A percentile compares a stretch with the other conserved stretches of the same genome.
phyloP scores from a whole-genome alignment of 2,888 invertebrate species.

The Morinoia aosen region DNA sequence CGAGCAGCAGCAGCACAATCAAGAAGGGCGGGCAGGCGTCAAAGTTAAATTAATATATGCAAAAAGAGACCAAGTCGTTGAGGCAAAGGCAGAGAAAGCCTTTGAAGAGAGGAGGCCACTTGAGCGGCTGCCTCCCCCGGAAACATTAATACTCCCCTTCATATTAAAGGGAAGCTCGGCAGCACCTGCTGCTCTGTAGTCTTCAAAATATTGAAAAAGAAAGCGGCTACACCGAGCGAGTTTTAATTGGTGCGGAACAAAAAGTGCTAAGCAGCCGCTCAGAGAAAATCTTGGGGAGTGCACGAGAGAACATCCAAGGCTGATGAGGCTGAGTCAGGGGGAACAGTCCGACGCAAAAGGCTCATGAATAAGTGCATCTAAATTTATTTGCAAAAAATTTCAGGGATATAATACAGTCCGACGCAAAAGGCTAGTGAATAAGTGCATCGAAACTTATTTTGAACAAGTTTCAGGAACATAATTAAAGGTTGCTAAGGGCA shows the following conservation, averaged over 20 bases:
- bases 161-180: slow-evolving; percentile 28
- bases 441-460: no score
- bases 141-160: slow-evolving; percentile 31
- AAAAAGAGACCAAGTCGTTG: slow-evolving; percentile 34
- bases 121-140: neutral
- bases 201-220: neutral
- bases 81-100: slow-evolving; percentile 30
- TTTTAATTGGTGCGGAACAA: neutral
- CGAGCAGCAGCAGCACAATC: neutral
- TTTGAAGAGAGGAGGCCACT: slow-evolving; percentile 9
- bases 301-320: no score
- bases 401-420: no score
- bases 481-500: no score
- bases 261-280: neutral
- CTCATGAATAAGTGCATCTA: no score
- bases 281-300: neutral
- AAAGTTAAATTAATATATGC: slow-evolving; percentile 43
- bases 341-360: no score
- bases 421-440: no score
- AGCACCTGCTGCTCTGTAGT: slow-evolving; percentile 15
- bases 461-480: no score
- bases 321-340: no score
- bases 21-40: slow-evolving; percentile 23
- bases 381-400: no score
- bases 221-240: neutral